Conservation (phyloP, 2,888 invertebrate species). For the Gastracanthus pulcherrimus region DNA sequence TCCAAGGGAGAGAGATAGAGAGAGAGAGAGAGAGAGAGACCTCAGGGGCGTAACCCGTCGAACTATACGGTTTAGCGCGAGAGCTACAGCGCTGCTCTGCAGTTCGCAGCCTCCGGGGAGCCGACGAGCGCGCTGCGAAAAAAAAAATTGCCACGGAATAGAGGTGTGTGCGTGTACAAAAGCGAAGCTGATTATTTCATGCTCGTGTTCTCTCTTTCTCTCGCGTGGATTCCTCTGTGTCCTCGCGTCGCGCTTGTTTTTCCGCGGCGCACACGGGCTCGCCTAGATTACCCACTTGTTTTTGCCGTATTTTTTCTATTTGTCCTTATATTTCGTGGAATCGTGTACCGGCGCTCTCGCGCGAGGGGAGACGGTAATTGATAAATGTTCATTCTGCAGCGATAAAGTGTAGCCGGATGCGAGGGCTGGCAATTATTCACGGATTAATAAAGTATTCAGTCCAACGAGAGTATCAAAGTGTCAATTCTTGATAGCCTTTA, state of each 20-base stretch:
- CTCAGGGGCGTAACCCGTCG: no score
- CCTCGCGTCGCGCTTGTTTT: slow-evolving; percentile 2
- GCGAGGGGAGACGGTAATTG: background rate
- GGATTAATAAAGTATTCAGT: background rate
- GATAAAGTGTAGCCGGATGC: background rate
- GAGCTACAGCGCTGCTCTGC: background rate
- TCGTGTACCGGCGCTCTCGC: background rate
- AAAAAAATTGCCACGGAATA: slow-evolving; percentile 29
- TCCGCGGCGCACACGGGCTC: background rate
- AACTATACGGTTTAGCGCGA: no score
- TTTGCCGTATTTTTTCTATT: background rate
- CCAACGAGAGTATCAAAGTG: background rate
- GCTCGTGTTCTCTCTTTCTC: slow-evolving; percentile 9
- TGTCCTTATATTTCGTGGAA: background rate
- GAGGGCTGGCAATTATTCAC: background rate
- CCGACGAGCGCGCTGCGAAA: background rate
- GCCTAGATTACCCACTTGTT: slow-evolving; percentile 8
- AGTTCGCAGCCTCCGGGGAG: background rate
- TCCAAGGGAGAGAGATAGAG: no score
- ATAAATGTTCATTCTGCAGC: slow-evolving; percentile 10
- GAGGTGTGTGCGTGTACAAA: slow-evolving; percentile 13
- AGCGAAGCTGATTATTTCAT: slow-evolving; percentile 44
- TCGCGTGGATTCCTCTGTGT: no score
- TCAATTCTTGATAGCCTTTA: background rate
- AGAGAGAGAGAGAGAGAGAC: slow-evolving; percentile 19